These are phyloP conservation scores for Pituophis catenifer DNA, from an alignment of 2,113 vertebrate species.

Conservation along the genomic window DNA sequence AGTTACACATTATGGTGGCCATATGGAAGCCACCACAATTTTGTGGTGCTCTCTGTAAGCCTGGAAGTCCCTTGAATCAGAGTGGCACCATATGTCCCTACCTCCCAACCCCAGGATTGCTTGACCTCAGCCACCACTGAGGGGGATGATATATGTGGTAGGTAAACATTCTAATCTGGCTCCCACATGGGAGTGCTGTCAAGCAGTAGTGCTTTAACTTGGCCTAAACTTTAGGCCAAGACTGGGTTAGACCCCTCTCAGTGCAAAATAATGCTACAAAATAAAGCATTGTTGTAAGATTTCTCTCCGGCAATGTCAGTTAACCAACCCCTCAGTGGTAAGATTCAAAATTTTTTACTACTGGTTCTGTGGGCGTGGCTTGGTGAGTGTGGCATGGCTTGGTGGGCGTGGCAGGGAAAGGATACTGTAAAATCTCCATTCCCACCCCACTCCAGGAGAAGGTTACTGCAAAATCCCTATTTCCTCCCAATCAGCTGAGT, in stretches of 20 bases:
- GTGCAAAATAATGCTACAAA: neutral
- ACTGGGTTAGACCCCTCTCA: neutral
- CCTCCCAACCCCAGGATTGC: neutral
- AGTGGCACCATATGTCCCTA: neutral
- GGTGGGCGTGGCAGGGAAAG: too few relatives aligned
- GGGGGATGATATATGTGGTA: neutral
- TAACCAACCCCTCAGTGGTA: too few relatives aligned
- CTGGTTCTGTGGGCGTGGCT: too few relatives aligned
- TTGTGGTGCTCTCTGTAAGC: neutral
- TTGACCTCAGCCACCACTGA: neutral
- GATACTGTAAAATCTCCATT: too few relatives aligned
- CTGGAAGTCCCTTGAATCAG: neutral
- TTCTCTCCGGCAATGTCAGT: neutral
- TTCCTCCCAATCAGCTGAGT: too few relatives aligned
- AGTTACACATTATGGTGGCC: neutral
- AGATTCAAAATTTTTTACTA: too few relatives aligned
- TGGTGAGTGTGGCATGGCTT: too few relatives aligned
- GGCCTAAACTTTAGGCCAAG: neutral
- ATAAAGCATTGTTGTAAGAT: neutral
- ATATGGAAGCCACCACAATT: neutral
- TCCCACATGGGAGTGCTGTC: neutral
- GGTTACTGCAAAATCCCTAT: too few relatives aligned
- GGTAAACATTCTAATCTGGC: neutral
- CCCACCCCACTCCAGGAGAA: too few relatives aligned
- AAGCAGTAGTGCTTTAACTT: neutral